Conservation (phyloP, 2,797 vertebrate genomes). For the Allobates femoralis region DNA sequence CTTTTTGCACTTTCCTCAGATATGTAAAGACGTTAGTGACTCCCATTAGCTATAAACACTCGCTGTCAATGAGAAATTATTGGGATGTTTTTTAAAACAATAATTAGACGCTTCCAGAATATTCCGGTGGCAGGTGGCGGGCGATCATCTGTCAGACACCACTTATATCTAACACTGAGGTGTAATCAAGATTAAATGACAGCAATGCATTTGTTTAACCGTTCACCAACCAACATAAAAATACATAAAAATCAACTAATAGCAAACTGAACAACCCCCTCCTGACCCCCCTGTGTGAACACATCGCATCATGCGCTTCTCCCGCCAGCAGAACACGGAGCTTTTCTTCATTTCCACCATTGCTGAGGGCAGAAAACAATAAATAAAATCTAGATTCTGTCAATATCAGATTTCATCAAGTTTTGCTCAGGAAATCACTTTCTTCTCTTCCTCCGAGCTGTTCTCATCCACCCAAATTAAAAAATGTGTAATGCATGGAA, state of each 20-base stretch:
- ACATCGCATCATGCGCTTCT: slow-evolving; percentile 1
- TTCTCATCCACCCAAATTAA: background rate
- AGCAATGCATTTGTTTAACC: slow-evolving; percentile 30
- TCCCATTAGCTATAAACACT: slow-evolving; percentile 28
- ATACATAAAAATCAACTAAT: background rate
- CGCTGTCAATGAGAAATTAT: slow-evolving; percentile 56
- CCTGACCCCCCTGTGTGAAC: background rate
- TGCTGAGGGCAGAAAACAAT: slow-evolving; percentile 34
- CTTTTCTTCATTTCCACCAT: slow-evolving; percentile 36
- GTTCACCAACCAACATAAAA: background rate
- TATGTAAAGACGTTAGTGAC: slow-evolving; percentile 4
- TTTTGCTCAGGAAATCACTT: slow-evolving; percentile 16
- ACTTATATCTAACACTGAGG: background rate
- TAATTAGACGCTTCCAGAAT: slow-evolving; percentile 39
- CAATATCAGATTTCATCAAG: slow-evolving; percentile 37
- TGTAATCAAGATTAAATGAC: background rate
- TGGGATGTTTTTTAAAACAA: slow-evolving; percentile 43
- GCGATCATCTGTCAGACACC: slow-evolving; percentile 9
- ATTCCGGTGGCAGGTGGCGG: slow-evolving; percentile 6
- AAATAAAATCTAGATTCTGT: slow-evolving; percentile 20
- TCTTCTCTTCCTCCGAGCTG: slow-evolving; percentile 13
- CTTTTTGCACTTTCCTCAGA: too few species aligned
- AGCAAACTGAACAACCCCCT: too few species aligned
- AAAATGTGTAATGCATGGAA: background rate
- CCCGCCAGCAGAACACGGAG: background rate